Base-by-base conservation (phyloP, 2,113 vertebrate genomes). In the Phrynocephalus versicolor region DNA sequence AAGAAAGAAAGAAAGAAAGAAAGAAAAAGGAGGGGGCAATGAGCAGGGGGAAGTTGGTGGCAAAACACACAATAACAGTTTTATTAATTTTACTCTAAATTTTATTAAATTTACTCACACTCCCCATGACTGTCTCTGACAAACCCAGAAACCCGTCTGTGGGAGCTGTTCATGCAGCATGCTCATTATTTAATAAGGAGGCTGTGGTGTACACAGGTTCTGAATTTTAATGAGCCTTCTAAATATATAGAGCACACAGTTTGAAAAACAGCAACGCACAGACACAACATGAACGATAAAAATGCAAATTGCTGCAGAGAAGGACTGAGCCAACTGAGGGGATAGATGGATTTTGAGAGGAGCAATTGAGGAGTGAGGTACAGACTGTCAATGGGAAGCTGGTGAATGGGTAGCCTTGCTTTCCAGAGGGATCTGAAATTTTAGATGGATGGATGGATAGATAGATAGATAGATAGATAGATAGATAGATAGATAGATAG, bases 191-290 rank as follows among this genome's bases (percentile, higher is more conserved):
- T 92, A 92, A 92, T 92, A 92, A 92, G 55, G 12, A 85, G 27
- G 18, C 83, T 85, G 57, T 86, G 85, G 67, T 70, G 55, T 90
- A 91, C 79, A 88, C 64, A 88, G 39, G 14, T 7, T 82, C 57
- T 88, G 93, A 85, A 94, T 94, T 91, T 89, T 88, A 91, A 94
- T 92, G 69, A 80, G 65, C 67, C 90, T 93, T 91, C 89, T 92
- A 89, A 94, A 90, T 83, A 86, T 86, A 92, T 88, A 78, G 70
- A 73, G 81, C 62, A 58, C 41, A 88, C 88, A 4, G 81, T 87
- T 91, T 85, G 71, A 85, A 89, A 76, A 16, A 78, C 9, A 81
- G 84, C 78, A 88, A 25, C 6, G 30, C 67, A 67, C 3, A 90
- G 86, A 70, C 37, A 88, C 1, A 80, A 79, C 64, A 21, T 3